Base-by-base conservation (phyloP, 2,113 vertebrate genomes). In the Scolopax mira region DNA sequence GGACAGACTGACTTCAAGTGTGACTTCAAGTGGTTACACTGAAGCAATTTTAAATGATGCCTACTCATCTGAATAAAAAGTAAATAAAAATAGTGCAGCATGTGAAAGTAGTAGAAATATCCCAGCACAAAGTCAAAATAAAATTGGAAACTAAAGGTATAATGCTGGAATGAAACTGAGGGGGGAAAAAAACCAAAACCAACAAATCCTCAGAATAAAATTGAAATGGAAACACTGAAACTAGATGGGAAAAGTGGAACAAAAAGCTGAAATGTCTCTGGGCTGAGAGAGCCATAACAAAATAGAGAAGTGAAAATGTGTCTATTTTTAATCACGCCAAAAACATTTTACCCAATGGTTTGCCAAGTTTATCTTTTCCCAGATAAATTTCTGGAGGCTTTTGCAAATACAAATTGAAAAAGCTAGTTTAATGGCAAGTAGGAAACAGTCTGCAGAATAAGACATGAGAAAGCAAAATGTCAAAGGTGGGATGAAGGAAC, bases 1-100 rank as follows among this genome's bases (percentile, higher is more conserved):
- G 94, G 39, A 88, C n/a, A 69, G 60, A 37, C 61, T 91, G 52
- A 71, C 49, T 80, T 82, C 74, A 93, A 89, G 54, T 79, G 66
- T 93, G 70, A 61, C 61, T 92, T 89, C 52, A 89, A 89, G 89
- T 72, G 77, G 30, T 25, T 82, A 51, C 27, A 61, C 7, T 54
- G 55, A 85, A 92, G 39, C 28, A 89, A 87, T 89, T 69, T 71
- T 48, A 91, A 95, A 82, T 67, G 0, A 78, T 61, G 18, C 37
- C 19, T 51, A 48, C 37, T 71, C 48, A 79, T 79, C 48, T 81
- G 72, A 89, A 93, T 69, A 79, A 89, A 93, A 89, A 77, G 11
- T 49, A 81, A 84, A 84, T 55, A 90, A 83, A 91, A 93, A 86
- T 33, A 92, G 9, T 46, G 10, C 51, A 84, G 41, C n/a, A 57